Percentiles rank a stretch among this genome's conserved stretches.
Evolutionary conservation across 2,888 invertebrate genomes (phyloP).

Genomic region (Julus scandinavius): DNA sequence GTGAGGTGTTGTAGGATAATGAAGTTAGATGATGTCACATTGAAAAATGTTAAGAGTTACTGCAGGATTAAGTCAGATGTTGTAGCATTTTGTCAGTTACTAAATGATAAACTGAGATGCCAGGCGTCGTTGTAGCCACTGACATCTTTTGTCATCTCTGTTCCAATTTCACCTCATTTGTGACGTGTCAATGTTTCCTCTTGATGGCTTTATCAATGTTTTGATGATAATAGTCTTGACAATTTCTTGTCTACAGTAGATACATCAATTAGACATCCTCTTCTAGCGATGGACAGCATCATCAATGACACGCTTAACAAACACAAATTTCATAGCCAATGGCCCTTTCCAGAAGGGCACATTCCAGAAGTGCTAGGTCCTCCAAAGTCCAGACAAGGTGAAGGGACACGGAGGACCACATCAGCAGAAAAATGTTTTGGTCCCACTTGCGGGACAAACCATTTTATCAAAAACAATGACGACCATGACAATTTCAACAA

Average conservation of each 20-base stretch:
- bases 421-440: background rate
- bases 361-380: background rate
- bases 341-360: background rate
- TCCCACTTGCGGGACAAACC: background rate
- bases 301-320: background rate
- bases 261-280: background rate
- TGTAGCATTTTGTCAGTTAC: too few relatives aligned
- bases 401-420: background rate
- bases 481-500: background rate
- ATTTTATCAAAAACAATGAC: background rate
- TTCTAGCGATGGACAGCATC: slow-evolving; percentile 2
- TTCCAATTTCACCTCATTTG: background rate
- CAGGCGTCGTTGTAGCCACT: too few relatives aligned
- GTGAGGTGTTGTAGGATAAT: too few relatives aligned
- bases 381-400: background rate
- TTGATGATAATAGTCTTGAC: background rate
- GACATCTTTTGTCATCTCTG: background rate
- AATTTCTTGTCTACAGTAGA: slow-evolving; percentile 37
- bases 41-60: too few relatives aligned
- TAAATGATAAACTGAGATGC: too few relatives aligned
- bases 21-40: too few relatives aligned
- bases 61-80: too few relatives aligned
- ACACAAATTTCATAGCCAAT: background rate
- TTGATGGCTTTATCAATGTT: background rate
- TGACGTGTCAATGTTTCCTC: background rate